A percentile compares a stretch with the other conserved stretches of the same genome.
These are phyloP conservation scores for Agonopterix heracliana DNA, from an alignment of 2,888 invertebrate species.

Conservation along the genomic window DNA sequence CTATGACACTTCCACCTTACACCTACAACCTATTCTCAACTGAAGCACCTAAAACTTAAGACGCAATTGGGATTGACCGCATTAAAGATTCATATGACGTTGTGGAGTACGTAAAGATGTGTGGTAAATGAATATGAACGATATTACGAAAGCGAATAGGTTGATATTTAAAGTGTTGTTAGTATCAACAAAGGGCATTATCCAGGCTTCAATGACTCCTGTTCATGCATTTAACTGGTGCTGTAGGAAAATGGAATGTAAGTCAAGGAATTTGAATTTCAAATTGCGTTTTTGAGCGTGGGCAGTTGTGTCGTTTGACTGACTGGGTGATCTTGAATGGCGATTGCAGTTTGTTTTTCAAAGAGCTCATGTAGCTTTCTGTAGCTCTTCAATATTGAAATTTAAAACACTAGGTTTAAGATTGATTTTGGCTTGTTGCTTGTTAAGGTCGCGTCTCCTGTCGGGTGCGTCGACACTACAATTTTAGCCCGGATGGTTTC, in stretches of 20 bases:
- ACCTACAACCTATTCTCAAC: constrained; percentile 18
- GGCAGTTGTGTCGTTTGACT: constrained; percentile 31
- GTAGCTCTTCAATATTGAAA: not conserved
- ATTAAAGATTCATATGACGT: constrained; percentile 17
- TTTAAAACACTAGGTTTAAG: constrained; percentile 9
- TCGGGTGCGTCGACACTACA: constrained; percentile 65
- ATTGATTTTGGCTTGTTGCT: constrained; percentile 27
- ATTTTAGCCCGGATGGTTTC: constrained; percentile 71
- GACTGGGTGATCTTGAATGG: constrained; percentile 47
- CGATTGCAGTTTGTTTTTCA: constrained; percentile 32
- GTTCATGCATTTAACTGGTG: constrained; percentile 23
- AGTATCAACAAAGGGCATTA: constrained; percentile 48
- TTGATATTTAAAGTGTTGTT: constrained; percentile 41
- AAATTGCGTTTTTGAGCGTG: constrained; percentile 17
- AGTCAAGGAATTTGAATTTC: constrained; percentile 16
- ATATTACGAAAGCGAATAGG: constrained; percentile 42
- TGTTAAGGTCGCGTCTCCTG: constrained; percentile 43
- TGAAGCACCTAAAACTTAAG: constrained; percentile 1
- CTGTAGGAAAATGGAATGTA: constrained; percentile 29
- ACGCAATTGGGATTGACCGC: constrained; percentile 6
- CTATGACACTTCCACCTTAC: constrained; percentile 28
- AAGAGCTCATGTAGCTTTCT: constrained; percentile 28
- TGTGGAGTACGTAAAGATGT: constrained; percentile 2
- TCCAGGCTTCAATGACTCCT: constrained; percentile 42
- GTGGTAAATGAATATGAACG: constrained; percentile 40